Base-by-base conservation (phyloP, 1,140 invertebrate species). In the Meloidogyne floridensis region DNA sequence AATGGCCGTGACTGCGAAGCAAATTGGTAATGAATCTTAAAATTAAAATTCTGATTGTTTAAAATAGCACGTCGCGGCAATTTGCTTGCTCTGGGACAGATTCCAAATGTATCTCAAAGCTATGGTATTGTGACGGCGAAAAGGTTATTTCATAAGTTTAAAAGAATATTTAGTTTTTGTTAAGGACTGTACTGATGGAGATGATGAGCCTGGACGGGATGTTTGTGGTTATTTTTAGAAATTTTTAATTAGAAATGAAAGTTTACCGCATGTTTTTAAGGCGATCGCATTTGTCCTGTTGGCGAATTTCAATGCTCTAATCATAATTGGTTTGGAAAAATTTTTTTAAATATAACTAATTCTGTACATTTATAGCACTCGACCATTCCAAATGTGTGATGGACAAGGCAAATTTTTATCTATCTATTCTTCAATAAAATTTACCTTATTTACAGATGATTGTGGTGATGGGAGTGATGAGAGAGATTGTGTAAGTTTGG, bases 21-120 rank as follows among this genome's bases (percentile, higher is more conserved):
- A 0, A 99, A 98, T 89, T 82, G 59, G 59, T 65, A 65, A 5
- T 6, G 5, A n/a, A 11, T 54, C 4, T 65, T 47, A n/a, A 15
- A 65, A 65, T n/a, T 6, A 13, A 47, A 8, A 65, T 65, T 65
- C 7, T 65, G n/a, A 15, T 13, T 15, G 5, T 59, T n/a, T 98
- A 65, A n/a, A 6, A 65, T n/a, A 65, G 97, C 87, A 97, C 96
- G 0, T 92, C 92, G 20, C 94, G 95, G 0, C 96, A 98, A 90
- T 96, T 98, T 91, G 93, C 94, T 74, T 99, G 97, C 90, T 95
- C 95, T 70, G 93, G 94, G 3, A 92, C 92, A 0, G 97, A 98
- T 87, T 95, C 97, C 88, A 96, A 96, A 87, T 99, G 97, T 90
- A 97, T 99, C 77, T 96, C 96, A 0, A 94, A 94, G 93, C 95